phyloP scores from a whole-genome alignment of 2,113 vertebrate genomes.

The Clinocottus analis region DNA sequence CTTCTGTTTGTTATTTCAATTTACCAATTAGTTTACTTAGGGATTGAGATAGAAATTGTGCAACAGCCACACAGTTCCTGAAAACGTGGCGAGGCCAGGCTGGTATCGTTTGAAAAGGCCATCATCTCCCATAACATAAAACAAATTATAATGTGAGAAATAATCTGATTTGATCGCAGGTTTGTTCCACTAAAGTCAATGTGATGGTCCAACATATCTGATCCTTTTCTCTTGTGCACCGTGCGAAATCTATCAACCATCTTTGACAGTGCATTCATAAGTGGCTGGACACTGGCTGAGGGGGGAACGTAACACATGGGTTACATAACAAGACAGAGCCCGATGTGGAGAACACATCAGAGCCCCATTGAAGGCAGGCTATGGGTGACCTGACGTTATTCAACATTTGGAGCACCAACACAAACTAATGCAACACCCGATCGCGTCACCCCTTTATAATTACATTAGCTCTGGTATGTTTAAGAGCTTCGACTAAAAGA shows the following conservation, averaged over 20 bases:
- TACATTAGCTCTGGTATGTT: conserved; percentile 70
- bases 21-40: conserved; percentile 36
- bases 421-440: conserved; percentile 45
- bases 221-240: neutral
- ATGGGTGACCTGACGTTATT: conserved; percentile 47
- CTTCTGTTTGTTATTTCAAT: conserved; percentile 49
- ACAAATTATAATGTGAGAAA: neutral
- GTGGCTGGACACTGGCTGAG: conserved; percentile 32
- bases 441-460: conserved; percentile 62
- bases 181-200: conserved; percentile 17
- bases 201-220: neutral
- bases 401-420: conserved; percentile 56
- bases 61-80: neutral
- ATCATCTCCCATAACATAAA: neutral
- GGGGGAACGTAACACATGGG: conserved; percentile 30
- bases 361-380: conserved; percentile 45
- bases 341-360: conserved; percentile 31
- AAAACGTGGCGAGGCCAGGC: neutral
- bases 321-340: conserved; percentile 65
- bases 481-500: conserved; percentile 52
- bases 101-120: neutral
- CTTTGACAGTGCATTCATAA: conserved; percentile 37
- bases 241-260: neutral
- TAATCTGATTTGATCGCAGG: neutral
- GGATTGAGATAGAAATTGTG: neutral